A percentile compares a stretch with the other conserved stretches of the same genome.
Conservation (phyloP, 2,888 invertebrate species). For the Thymelicus sylvestris region DNA sequence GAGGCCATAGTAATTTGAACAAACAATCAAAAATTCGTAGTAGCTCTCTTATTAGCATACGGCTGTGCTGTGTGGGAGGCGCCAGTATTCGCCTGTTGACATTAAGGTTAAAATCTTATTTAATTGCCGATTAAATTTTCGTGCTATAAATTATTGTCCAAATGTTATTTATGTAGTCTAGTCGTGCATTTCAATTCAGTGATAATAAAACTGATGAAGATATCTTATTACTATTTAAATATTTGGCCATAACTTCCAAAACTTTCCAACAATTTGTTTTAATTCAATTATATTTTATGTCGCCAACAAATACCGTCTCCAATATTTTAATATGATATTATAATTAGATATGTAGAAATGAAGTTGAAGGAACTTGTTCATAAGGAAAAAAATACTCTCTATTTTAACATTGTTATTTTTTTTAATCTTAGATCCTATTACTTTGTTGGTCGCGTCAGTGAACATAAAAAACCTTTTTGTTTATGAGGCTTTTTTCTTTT, state of each 20-base stretch:
- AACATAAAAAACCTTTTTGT: too few species aligned
- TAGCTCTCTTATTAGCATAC: conserved; percentile 22
- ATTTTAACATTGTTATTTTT: too few species aligned
- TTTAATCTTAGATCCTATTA: too few species aligned
- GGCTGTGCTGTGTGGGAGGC: neutral
- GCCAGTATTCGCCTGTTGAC: conserved; percentile 10
- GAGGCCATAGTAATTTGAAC: conserved; percentile 26
- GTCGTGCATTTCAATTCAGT: neutral
- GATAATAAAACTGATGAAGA: neutral
- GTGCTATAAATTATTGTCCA: neutral
- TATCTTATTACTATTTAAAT: neutral
- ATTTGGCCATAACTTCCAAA: neutral
- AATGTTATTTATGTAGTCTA: conserved; percentile 10
- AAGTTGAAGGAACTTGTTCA: too few species aligned
- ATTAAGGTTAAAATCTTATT: neutral
- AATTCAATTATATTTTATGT: neutral
- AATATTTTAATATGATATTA: neutral
- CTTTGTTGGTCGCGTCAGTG: too few species aligned
- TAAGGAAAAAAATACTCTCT: too few species aligned
- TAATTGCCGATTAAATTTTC: neutral
- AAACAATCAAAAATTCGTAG: conserved; percentile 13
- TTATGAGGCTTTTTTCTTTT: too few species aligned
- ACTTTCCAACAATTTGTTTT: neutral
- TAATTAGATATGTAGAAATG: too few species aligned
- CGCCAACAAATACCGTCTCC: neutral